phyloP scores from a whole-genome alignment of 2,113 vertebrate species.

The Toxotes jaculatrix region DNA sequence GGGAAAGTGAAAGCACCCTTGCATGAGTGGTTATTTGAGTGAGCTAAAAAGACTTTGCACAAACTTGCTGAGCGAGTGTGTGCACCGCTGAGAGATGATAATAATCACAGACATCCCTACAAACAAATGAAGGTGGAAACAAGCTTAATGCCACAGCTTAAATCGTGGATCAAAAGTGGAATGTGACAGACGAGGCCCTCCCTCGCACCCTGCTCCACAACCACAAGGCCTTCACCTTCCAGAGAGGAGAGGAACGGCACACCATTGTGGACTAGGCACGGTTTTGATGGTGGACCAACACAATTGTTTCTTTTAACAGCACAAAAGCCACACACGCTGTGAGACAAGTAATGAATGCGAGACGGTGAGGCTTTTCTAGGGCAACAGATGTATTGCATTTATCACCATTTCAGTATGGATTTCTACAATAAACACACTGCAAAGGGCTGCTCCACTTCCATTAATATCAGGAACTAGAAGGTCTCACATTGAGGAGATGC shows the following conservation, averaged over 20 bases:
- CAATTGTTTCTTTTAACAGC: not conserved
- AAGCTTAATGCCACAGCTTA: not conserved
- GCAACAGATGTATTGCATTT: not conserved
- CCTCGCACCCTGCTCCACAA: not conserved
- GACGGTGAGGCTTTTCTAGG: not conserved
- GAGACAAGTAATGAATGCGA: not conserved
- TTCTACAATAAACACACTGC: not conserved
- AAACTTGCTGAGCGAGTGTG: conserved; percentile 42
- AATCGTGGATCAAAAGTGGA: conserved; percentile 17
- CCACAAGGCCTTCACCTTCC: not conserved
- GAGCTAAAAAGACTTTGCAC: conserved; percentile 44
- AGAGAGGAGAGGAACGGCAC: not conserved
- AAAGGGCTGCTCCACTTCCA: not conserved
- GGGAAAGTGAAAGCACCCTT: conserved; percentile 23
- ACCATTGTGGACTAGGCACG: not conserved
- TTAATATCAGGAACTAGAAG: not conserved
- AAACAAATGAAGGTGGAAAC: conserved; percentile 21
- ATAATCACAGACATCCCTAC: conserved; percentile 49
- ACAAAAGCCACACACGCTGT: conserved; percentile 29
- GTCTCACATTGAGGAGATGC: not conserved
- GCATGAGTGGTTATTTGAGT: conserved; percentile 29
- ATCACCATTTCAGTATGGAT: not conserved
- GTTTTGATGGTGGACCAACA: conserved; percentile 9
- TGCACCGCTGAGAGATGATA: not conserved
- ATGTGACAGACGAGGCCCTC: conserved; percentile 8